phyloP scores from a whole-genome alignment of 2,888 invertebrate genomes.

The Xestia c-nigrum region DNA sequence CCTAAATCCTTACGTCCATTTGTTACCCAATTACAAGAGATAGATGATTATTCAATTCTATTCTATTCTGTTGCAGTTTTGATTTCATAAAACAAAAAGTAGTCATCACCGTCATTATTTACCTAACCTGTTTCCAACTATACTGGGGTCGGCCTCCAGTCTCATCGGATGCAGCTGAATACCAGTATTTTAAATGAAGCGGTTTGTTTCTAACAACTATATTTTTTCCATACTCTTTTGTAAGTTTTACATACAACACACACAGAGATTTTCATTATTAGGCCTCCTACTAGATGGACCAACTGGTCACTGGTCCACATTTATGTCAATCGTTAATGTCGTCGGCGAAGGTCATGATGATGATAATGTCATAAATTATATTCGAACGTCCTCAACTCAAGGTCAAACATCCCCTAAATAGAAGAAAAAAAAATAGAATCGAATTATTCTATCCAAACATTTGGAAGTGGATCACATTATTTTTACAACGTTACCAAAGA shows the following conservation, averaged over 20 bases:
- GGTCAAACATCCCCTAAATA: background rate
- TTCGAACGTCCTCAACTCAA: background rate
- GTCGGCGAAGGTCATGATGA: too few species aligned
- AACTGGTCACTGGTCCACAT: too few species aligned
- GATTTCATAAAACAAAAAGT: background rate
- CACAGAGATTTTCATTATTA: too few species aligned
- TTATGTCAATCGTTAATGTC: too few species aligned
- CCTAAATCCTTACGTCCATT: background rate
- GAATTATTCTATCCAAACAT: constrained; percentile 40
- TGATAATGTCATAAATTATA: too few species aligned
- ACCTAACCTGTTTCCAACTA: too few species aligned
- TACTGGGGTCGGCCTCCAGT: too few species aligned
- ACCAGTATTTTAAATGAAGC: too few species aligned
- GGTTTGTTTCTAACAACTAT: background rate
- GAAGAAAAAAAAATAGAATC: constrained; percentile 17
- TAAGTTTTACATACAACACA: too few species aligned
- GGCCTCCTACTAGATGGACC: too few species aligned
- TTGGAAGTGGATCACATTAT: constrained; percentile 54
- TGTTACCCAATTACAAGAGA: background rate
- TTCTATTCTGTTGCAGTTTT: background rate
- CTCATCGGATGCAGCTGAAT: too few species aligned
- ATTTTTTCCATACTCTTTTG: background rate
- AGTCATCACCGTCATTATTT: too few species aligned
- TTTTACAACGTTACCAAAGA: constrained; percentile 64
- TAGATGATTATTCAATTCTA: background rate